phyloP scores from a whole-genome alignment of 2,888 invertebrate species.

The Conomelus anceps region DNA sequence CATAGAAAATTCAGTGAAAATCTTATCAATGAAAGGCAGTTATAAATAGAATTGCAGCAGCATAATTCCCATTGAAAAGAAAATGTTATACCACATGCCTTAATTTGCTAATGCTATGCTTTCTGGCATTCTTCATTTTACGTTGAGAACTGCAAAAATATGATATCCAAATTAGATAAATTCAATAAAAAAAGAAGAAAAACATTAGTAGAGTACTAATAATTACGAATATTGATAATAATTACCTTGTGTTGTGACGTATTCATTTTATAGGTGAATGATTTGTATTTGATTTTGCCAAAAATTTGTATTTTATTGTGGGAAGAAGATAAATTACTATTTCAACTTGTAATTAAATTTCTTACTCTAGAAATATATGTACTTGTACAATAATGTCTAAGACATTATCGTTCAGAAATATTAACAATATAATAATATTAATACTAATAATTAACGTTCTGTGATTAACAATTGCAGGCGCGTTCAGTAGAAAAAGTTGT shows the following conservation, averaged over 20 bases:
- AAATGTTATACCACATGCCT: slow-evolving; percentile 7
- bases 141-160: slow-evolving; percentile 1
- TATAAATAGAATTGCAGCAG: neutral
- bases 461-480: too few species aligned
- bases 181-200: neutral
- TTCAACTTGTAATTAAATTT: too few species aligned
- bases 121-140: neutral
- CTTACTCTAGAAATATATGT: too few species aligned
- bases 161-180: neutral
- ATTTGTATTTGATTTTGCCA: neutral
- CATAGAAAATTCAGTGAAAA: neutral
- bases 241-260: neutral
- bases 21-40: neutral
- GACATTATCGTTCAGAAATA: too few species aligned
- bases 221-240: neutral
- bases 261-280: neutral
- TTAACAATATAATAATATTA: too few species aligned
- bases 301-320: too few species aligned
- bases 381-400: too few species aligned
- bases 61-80: neutral
- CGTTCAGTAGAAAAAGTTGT: too few species aligned
- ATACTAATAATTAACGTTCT: too few species aligned
- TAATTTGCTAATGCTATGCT: slow-evolving; percentile 6
- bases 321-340: neutral
- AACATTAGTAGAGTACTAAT: neutral